phyloP scores from a whole-genome alignment of 2,797 vertebrate species.

The Acrocephalus scirpaceus region DNA sequence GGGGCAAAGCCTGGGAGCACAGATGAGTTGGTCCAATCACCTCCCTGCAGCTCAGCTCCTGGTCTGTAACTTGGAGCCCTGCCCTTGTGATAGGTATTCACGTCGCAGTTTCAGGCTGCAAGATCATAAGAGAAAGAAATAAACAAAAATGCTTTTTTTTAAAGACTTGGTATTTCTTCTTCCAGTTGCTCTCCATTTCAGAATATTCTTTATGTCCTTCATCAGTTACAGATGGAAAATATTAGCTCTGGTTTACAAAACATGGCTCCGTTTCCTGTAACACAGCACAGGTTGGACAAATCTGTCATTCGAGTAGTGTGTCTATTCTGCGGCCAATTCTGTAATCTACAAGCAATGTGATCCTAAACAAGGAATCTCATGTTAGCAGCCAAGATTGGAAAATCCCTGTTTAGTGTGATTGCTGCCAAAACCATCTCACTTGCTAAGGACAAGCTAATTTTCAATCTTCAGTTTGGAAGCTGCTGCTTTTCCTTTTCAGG shows the following conservation, averaged over 20 bases:
- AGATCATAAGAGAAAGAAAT: background rate
- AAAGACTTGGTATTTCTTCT: background rate
- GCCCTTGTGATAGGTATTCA: background rate
- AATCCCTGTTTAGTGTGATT: constrained; percentile 75
- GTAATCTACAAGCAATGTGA: constrained; percentile 84
- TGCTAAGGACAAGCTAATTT: constrained; percentile 66
- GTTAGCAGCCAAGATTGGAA: constrained; percentile 78
- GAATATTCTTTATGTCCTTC: constrained; percentile 75
- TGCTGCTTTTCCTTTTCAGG: background rate
- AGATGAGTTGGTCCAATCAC: background rate
- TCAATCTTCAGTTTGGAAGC: background rate
- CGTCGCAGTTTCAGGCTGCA: background rate
- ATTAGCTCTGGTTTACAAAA: constrained; percentile 85
- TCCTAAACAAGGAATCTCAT: constrained; percentile 77
- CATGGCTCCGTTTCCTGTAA: constrained; percentile 74
- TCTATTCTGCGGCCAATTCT: constrained; percentile 80
- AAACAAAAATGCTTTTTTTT: background rate
- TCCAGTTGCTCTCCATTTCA: background rate
- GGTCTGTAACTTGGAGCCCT: background rate
- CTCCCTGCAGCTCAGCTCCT: background rate
- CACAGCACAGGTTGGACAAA: constrained; percentile 82
- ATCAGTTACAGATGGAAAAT: constrained; percentile 85
- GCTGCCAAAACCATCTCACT: constrained; percentile 72
- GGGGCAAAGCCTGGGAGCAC: background rate
- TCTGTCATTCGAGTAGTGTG: constrained; percentile 83